Percentiles rank a stretch among this genome's conserved stretches.
phyloP scores from a whole-genome alignment of 2,888 invertebrate species.

The Pterobdella sp. region DNA sequence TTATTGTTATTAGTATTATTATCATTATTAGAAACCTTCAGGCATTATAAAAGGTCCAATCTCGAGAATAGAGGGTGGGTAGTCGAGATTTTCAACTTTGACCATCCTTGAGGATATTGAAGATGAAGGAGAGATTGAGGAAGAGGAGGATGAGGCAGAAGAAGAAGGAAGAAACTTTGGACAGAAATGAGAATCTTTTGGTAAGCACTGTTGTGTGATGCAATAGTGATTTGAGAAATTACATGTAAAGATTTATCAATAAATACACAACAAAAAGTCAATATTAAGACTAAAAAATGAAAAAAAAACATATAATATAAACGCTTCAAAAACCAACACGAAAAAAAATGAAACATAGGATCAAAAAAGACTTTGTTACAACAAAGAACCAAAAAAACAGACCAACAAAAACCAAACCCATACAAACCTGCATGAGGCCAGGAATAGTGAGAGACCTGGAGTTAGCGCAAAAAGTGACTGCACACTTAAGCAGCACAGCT shows the following conservation, averaged over 20 bases:
- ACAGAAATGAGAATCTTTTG: background rate
- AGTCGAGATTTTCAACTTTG: background rate
- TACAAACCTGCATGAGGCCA: constrained; percentile 16
- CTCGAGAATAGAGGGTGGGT: background rate
- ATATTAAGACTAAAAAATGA: background rate
- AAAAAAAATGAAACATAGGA: background rate
- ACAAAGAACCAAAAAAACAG: background rate
- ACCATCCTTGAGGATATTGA: background rate
- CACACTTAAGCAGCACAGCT: background rate
- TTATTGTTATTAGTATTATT: background rate
- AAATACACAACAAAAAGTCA: background rate
- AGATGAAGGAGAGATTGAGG: background rate
- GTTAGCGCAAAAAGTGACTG: background rate
- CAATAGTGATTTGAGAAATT: background rate
- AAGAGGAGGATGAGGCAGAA: background rate
- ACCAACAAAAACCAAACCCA: background rate
- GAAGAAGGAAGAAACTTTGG: background rate
- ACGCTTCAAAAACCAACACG: background rate
- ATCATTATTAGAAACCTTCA: background rate
- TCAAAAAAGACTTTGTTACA: background rate
- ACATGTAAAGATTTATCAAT: background rate
- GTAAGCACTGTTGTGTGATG: background rate
- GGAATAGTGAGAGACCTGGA: background rate
- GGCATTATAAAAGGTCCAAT: background rate
- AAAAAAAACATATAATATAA: background rate